Evolutionary conservation across 2,113 vertebrate genomes (phyloP).

Genomic region (Alethe castanea): DNA sequence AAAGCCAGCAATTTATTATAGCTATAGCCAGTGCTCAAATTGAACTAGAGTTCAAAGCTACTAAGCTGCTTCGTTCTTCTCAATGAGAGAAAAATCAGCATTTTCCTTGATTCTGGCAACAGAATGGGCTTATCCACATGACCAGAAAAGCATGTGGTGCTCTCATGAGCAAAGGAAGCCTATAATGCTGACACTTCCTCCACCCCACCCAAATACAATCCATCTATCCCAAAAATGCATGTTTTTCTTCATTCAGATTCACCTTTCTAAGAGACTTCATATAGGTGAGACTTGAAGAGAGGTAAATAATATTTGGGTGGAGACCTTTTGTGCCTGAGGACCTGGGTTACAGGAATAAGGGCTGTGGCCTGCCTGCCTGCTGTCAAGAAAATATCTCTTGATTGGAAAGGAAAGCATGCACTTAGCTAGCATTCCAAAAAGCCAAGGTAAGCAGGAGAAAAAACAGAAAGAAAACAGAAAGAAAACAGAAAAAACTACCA

Average conservation of each 20-base stretch:
- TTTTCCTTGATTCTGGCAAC: neutral
- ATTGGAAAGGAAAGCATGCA: neutral
- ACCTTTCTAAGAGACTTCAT: neutral
- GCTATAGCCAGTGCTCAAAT: neutral
- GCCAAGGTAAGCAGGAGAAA: neutral
- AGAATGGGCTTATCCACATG: neutral
- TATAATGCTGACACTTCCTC: neutral
- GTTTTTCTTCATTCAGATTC: neutral
- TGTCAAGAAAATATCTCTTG: neutral
- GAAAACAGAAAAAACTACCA: neutral
- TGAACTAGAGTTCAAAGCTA: constrained; percentile 6
- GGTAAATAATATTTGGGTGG: neutral
- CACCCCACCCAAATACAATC: neutral
- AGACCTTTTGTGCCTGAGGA: neutral
- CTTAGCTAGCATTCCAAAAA: neutral
- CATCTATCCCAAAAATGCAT: neutral
- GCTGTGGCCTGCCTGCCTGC: neutral
- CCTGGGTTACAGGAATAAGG: neutral
- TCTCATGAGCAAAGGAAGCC: neutral
- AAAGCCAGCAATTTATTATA: neutral
- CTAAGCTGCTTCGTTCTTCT: neutral
- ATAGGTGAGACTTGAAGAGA: neutral
- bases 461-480: neutral
- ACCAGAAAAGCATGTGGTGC: neutral
- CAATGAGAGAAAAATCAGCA: neutral